Evolutionary conservation across 1,140 invertebrate species (phyloP).

Genomic region (Ladona fulva): DNA sequence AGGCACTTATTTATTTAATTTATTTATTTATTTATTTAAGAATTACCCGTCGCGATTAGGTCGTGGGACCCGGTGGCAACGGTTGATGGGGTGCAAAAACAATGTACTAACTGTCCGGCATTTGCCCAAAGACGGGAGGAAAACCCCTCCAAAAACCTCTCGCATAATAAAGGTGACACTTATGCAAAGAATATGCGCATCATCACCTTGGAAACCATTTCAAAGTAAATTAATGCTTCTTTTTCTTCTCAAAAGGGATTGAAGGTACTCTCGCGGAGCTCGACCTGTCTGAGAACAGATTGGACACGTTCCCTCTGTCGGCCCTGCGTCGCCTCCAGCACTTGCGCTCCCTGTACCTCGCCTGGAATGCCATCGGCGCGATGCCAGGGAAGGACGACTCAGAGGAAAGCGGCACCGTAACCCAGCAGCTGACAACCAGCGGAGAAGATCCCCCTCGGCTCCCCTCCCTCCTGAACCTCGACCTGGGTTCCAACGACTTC

Average conservation of each 20-base stretch:
- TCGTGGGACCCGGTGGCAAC: no score
- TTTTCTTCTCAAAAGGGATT: conserved; percentile 39
- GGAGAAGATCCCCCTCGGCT: conserved; percentile 61
- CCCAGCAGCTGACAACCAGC: background rate
- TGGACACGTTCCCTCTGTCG: conserved; percentile 69
- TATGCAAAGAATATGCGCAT: no score
- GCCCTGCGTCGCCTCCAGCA: conserved; percentile 64
- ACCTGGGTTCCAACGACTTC: conserved; percentile 80
- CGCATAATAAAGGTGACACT: no score
- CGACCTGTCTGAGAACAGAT: conserved; percentile 76
- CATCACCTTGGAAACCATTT: no score
- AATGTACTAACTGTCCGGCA: no score
- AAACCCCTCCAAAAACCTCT: no score
- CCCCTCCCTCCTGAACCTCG: conserved; percentile 61
- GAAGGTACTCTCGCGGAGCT: conserved; percentile 71
- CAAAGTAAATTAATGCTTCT: no score
- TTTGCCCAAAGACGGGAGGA: no score
- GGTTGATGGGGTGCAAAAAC: no score
- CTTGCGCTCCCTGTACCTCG: conserved; percentile 59
- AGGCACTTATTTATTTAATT: no score
- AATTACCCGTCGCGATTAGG: no score
- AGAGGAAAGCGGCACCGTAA: background rate
- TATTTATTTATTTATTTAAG: no score
- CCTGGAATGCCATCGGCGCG: conserved; percentile 60
- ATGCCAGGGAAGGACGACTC: conserved; percentile 38